Conservation (phyloP, 1,140 invertebrate species). For the Brachystomella parvula region DNA sequence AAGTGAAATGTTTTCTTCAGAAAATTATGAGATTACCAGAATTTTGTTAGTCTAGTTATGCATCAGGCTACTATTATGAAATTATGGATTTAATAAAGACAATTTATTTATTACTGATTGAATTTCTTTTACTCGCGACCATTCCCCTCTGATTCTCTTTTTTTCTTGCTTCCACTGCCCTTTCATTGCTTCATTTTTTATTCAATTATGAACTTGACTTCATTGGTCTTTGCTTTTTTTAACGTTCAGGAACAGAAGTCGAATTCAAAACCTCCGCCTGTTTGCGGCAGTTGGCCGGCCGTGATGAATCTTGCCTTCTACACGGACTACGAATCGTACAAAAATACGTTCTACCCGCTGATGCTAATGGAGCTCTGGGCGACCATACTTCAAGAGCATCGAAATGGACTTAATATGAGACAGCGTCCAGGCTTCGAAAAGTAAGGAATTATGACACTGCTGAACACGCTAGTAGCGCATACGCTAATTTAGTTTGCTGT, state of each 20-base stretch:
- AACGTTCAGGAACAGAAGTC: conserved; percentile 19
- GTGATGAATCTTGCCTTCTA: neutral
- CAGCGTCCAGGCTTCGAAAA: neutral
- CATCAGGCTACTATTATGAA: too few relatives aligned
- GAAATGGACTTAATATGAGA: neutral
- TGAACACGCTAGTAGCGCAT: too few relatives aligned
- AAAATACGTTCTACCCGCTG: conserved; percentile 22
- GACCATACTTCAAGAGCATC: conserved; percentile 9
- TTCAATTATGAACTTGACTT: too few relatives aligned
- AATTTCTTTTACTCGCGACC: too few relatives aligned
- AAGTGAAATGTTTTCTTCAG: too few relatives aligned
- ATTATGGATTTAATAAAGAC: too few relatives aligned
- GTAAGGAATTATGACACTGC: conserved; percentile 10
- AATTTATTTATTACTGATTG: too few relatives aligned
- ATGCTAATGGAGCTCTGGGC: conserved; percentile 28
- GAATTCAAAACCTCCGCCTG: neutral
- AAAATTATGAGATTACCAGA: too few relatives aligned
- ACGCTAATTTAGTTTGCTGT: neutral
- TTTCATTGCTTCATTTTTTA: too few relatives aligned
- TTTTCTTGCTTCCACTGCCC: too few relatives aligned
- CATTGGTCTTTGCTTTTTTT: conserved; percentile 3
- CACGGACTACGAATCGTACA: conserved; percentile 12
- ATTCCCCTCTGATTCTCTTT: too few relatives aligned
- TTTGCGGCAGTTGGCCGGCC: neutral
- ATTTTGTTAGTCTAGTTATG: too few relatives aligned